Evolutionary conservation across 2,888 invertebrate species (phyloP).

Genomic region (Myopa tessellatipennis): DNA sequence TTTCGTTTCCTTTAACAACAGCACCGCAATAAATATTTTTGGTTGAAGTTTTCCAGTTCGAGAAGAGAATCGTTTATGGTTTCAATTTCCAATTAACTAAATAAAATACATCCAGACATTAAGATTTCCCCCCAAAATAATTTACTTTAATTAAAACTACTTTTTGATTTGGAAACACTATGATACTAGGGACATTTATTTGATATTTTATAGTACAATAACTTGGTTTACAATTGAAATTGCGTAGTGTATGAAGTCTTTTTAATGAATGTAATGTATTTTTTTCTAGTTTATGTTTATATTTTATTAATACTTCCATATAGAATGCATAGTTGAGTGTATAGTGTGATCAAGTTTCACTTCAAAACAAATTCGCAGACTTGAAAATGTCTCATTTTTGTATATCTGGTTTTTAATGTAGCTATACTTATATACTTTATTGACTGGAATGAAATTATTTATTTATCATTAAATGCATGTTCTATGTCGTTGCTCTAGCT

Average conservation of each 20-base stretch:
- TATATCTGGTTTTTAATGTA: conserved; percentile 20
- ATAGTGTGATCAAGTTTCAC: background rate
- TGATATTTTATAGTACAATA: conserved; percentile 19
- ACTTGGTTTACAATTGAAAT: conserved; percentile 2
- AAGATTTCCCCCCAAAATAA: background rate
- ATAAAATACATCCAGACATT: background rate
- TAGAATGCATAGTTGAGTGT: background rate
- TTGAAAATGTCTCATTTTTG: background rate
- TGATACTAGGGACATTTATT: conserved; percentile 36
- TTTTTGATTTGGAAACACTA: conserved; percentile 24
- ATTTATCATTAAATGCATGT: conserved; percentile 15
- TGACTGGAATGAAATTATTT: conserved; percentile 25
- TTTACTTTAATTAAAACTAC: conserved; percentile 3
- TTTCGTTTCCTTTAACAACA: background rate
- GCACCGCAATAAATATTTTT: too few species aligned
- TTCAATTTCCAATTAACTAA: background rate
- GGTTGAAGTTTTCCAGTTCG: background rate
- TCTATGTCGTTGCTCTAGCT: conserved; percentile 22
- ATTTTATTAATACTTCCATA: background rate
- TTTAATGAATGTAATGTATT: background rate
- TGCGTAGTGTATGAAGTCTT: background rate
- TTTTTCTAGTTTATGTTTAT: background rate
- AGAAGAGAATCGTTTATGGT: background rate
- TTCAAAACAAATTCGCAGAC: too few species aligned
- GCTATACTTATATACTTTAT: conserved; percentile 11